Evolutionary conservation across 1,140 invertebrate species (phyloP), one percentile per base, ranked within the genome.

Genomic region (Macrostomum lignano): DNA sequence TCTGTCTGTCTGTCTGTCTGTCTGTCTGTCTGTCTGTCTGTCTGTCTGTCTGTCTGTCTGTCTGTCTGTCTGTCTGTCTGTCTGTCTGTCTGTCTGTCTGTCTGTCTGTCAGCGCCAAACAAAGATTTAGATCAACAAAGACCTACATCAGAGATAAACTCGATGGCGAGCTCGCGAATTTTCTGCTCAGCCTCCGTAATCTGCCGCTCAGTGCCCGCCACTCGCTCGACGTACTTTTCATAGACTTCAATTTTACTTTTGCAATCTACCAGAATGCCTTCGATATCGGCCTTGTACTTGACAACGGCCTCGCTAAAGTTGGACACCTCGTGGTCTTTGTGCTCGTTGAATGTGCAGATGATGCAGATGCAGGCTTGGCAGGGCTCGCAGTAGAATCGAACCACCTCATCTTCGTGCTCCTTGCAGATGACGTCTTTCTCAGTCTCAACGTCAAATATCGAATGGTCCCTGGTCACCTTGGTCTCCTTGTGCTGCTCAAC

Each of bases 401-500:
- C 52, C 10, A 49, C 47, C 37, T 59, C 56, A 10, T 55, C 53
- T 25, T 45, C 39, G 38, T 60, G 57, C 26, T 54, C 51, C 38
- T 57, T 56, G 41, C 57, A 60, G 36, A 55, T 52, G 22, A 58
- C 55, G 40, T 58, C 55, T 34, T 57, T 55, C 41, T 60, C 57
- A 21, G 56, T 57, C 36, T 58, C 53, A 1, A 55, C 46, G 36
- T 60, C 57, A 41, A 57, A 60, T 33, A 60, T 43, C 21, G 49
- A 51, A 41, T 60, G 57, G 26, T 44, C 43, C 33, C 49, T 51
- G 2, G 54, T 58, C 9, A 36, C 50, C 39, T 55, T 55, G 9
- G 53, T 58, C 20, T 52, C 46, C 19, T 42, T 43, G 40, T 60
- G 57, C 37, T 52, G 34, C 13, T 52, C 48, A 11, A 55, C 51